A percentile compares a stretch with the other conserved stretches of the same genome.
These are phyloP conservation scores for Addax nasomaculatus DNA, from an alignment of 2,113 vertebrate genomes.

Conservation along the genomic window DNA sequence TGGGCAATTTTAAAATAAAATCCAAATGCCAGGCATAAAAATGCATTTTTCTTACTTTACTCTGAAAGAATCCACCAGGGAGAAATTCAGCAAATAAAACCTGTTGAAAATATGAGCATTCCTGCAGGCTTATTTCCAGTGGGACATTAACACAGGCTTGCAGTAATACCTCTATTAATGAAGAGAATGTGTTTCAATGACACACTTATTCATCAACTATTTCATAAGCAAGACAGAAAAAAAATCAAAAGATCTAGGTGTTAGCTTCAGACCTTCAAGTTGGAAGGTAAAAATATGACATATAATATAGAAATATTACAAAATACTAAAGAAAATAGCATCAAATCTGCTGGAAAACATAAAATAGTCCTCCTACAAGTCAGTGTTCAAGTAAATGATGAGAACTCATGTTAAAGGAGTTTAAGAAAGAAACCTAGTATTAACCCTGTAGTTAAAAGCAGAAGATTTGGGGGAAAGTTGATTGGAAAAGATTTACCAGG, in stretches of 20 bases:
- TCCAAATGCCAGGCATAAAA: constrained; percentile 41
- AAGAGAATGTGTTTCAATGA: constrained; percentile 35
- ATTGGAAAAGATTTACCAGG: background rate
- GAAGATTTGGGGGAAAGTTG: background rate
- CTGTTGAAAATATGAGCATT: constrained; percentile 61
- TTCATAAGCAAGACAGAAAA: constrained; percentile 35
- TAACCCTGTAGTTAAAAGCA: background rate
- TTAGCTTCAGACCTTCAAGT: background rate
- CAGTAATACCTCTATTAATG: constrained; percentile 45
- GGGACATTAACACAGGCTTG: constrained; percentile 34
- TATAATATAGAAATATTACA: background rate
- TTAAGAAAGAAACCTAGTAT: background rate
- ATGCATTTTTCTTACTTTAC: constrained; percentile 65
- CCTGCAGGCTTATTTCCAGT: constrained; percentile 50
- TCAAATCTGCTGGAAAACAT: background rate
- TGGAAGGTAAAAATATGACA: background rate
- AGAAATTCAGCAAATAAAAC: constrained; percentile 67
- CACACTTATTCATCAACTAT: constrained; percentile 45
- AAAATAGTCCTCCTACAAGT: background rate
- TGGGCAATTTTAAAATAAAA: constrained; percentile 55
- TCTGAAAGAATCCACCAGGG: constrained; percentile 56
- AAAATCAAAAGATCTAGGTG: background rate
- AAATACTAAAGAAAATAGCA: constrained; percentile 5
- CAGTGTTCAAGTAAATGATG: background rate
- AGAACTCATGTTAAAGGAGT: background rate